Conservation (phyloP, 2,888 invertebrate genomes). For the Phengaris alcon region DNA sequence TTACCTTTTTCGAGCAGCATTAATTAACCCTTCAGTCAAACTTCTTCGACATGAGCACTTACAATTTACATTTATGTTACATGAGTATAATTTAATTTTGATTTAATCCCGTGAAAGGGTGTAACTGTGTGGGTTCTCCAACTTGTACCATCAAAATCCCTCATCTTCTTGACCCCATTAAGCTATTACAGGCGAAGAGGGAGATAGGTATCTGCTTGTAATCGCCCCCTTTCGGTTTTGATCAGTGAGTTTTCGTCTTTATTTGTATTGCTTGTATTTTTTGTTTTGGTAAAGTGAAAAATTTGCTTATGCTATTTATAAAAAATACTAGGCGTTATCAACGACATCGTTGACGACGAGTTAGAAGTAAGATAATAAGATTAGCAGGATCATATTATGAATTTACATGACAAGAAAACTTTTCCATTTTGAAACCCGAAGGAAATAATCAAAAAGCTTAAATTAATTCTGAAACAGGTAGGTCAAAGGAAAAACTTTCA, state of each 20-base stretch:
- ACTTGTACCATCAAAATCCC: neutral
- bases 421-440: neutral
- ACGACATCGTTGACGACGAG: too few species aligned
- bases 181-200: neutral
- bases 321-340: too few species aligned
- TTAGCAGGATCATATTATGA: neutral
- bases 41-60: too few species aligned
- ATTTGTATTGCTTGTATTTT: conserved; percentile 1
- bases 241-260: neutral
- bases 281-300: neutral
- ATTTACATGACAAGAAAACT: conserved; percentile 7
- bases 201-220: neutral
- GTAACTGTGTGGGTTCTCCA: too few species aligned
- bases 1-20: too few species aligned
- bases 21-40: too few species aligned
- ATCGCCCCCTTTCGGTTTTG: neutral
- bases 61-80: too few species aligned
- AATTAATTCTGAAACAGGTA: conserved; percentile 10
- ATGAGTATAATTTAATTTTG: too few species aligned
- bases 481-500: conserved; percentile 7
- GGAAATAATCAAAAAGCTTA: conserved; percentile 8
- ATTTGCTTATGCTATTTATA: too few species aligned
- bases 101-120: too few species aligned
- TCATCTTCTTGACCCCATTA: neutral
- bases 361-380: neutral